phyloP scores from a whole-genome alignment of 2,113 vertebrate genomes.

The Platichthys flesus region DNA sequence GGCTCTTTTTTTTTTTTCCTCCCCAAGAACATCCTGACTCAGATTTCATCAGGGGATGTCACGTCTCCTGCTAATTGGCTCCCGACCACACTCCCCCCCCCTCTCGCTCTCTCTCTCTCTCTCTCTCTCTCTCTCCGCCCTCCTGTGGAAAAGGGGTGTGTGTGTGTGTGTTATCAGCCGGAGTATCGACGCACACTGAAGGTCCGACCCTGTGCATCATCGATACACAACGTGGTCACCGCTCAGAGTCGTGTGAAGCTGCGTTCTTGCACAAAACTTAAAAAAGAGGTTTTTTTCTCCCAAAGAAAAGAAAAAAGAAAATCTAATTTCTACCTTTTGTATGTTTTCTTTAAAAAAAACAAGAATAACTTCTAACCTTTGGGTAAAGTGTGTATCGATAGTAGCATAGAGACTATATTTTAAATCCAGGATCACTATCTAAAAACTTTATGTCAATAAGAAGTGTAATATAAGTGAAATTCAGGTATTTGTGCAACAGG shows the following conservation, averaged over 20 bases:
- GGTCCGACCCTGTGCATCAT: constrained; percentile 75
- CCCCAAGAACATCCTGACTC: constrained; percentile 32
- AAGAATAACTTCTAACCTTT: constrained; percentile 51
- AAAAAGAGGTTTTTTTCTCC: constrained; percentile 43
- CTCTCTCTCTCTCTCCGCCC: background rate
- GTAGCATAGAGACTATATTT: constrained; percentile 71
- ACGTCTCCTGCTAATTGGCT: constrained; percentile 23
- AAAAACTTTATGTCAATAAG: constrained; percentile 62
- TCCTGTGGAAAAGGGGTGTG: background rate
- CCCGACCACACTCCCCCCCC: background rate
- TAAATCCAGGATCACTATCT: constrained; percentile 68
- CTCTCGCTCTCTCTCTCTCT: too few relatives aligned
- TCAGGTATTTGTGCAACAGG: constrained; percentile 64
- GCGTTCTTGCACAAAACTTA: constrained; percentile 57
- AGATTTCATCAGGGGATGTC: constrained; percentile 28
- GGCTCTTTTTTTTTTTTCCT: constrained; percentile 33
- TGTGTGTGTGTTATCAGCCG: constrained; percentile 36
- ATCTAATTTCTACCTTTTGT: constrained; percentile 71
- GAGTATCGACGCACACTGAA: constrained; percentile 45
- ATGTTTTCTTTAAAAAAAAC: constrained; percentile 54
- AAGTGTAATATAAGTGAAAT: constrained; percentile 54
- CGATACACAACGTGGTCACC: constrained; percentile 30
- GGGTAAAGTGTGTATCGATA: constrained; percentile 65
- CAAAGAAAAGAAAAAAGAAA: constrained; percentile 67
- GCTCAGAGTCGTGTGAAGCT: constrained; percentile 41